Base-by-base conservation (phyloP, 1,140 invertebrate genomes). In the Drosophila elegans region DNA sequence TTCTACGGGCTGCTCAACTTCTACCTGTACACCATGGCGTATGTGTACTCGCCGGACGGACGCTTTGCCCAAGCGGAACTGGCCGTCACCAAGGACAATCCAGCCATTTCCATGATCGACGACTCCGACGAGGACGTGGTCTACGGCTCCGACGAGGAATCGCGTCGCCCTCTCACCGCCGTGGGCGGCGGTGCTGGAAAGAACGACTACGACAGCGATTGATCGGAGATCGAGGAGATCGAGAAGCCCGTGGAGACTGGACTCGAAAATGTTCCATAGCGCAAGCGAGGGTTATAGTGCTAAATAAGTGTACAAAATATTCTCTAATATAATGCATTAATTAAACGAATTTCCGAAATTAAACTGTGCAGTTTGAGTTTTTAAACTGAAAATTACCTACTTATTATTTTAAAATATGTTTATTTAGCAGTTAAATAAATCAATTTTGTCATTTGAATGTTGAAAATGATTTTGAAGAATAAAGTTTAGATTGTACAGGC, bases 61-160 rank as follows among this genome's bases (percentile, higher is more conserved):
- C 96, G 96, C 80, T 95, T 96, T 78, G 93, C 96, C 41, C 97
- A 97, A 93, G 89, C 93, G 97, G 98, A 99, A 93, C 95, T 95
- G 34, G 94, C 97, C 7, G 97, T 98, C 79, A 98, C 98, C 29
- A 99, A 98, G 93, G 98, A 99, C 93, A 99, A 99, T 94, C 98
- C 98, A 48, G 96, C 97, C 6, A 97, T 99, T 93, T 99, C 98
- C 10, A 99, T 99, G 98, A 97, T 99, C 60, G 99, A 99, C 92
- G 98, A 99, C 91, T 98, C 98, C 0, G 98, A 99, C 92, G 98
- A 99, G 93, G 98, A 99, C 78, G 97, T 98, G 6, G 96, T 98
- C 74, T 99, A 98, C 91, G 98, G 97, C 74, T 98, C 97, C 29
- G 97, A 98, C 74, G 97, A 97, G 83, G 97, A 97, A 67, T 97